Base-by-base conservation (phyloP, 2,113 vertebrate species). In the Leptosomus discolor region DNA sequence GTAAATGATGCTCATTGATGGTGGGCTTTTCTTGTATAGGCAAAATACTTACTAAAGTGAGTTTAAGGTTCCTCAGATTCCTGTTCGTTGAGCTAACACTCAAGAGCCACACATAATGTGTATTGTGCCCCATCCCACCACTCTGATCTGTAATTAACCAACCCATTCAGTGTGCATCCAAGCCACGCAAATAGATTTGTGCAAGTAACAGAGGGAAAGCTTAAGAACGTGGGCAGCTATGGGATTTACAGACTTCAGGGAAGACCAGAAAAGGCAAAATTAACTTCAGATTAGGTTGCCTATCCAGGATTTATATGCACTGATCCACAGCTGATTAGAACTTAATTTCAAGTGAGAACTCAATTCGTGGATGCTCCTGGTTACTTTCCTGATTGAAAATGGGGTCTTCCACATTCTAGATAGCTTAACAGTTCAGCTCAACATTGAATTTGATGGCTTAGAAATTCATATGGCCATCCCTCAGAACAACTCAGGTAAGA, bases 101-200 rank as follows among this genome's bases (percentile, higher is more conserved):
- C 3, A 3, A 1, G 6, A 54, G 34, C 53, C 26, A 24, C 9
- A 11, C 1, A 2, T 64, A 16, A 8, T 4, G 6, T 7, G 10
- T 57, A 16, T 45, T 70, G 45, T 58, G 17, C 32, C 9, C 21
- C 5, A 4, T 53, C 13, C 11, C 20, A 36, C 20, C 16, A 17
- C 21, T 48, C 14, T 29, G 5, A 32, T 63, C 24, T 54, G 5
- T 68, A 50, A 8, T 4, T 39, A 68, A 64, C 30, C 22, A 89
- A 1, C 16, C 6, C 29, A 11, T 65, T 45, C 10, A 23, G 18
- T 15, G 2, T 46, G 18, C 16, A 30, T 51, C 26, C 15, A 23
- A 60, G 34, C 29, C 20, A 9, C 15, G 24, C 17, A 58, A 46
- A 26, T 3, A 43, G 15, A 19, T 41, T 19, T 70, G 12, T 88